phyloP scores from a whole-genome alignment of 2,797 vertebrate species.

The Moxostoma hubbsi region DNA sequence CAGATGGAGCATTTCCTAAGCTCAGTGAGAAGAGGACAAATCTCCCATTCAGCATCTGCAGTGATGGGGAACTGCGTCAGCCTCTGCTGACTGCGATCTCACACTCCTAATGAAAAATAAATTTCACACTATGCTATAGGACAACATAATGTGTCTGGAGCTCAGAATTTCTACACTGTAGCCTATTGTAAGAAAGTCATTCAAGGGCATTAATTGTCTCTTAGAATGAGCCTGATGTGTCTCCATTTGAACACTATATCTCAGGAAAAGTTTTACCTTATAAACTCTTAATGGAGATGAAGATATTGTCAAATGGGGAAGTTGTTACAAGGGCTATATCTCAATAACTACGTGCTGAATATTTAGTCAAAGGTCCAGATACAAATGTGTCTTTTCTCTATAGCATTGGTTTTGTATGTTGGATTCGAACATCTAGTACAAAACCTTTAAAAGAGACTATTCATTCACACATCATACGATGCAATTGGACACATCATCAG shows the following conservation, averaged over 20 bases:
- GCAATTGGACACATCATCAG: neutral
- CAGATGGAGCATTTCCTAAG: conserved; percentile 82
- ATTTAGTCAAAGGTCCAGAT: no score
- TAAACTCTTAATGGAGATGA: neutral
- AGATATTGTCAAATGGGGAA: neutral
- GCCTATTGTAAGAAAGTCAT: conserved; percentile 23
- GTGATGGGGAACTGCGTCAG: conserved; percentile 61
- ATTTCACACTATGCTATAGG: conserved; percentile 2
- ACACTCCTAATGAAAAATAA: conserved; percentile 43
- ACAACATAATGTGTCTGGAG: conserved; percentile 16
- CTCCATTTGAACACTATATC: neutral
- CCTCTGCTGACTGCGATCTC: conserved; percentile 48
- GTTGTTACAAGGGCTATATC: no score
- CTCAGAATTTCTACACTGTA: conserved; percentile 26
- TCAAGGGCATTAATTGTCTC: conserved; percentile 10
- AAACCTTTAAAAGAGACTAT: no score
- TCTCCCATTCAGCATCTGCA: conserved; percentile 70
- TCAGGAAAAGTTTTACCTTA: neutral
- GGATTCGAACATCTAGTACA: no score
- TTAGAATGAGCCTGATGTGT: neutral
- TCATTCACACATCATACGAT: no score
- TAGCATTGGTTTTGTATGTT: no score
- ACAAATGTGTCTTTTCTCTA: no score
- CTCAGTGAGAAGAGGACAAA: conserved; percentile 68
- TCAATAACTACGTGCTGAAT: no score